Evolutionary conservation across 2,797 vertebrate species (phyloP), one percentile per base, ranked within the genome.

Genomic region (Sylvilagus floridanus): DNA sequence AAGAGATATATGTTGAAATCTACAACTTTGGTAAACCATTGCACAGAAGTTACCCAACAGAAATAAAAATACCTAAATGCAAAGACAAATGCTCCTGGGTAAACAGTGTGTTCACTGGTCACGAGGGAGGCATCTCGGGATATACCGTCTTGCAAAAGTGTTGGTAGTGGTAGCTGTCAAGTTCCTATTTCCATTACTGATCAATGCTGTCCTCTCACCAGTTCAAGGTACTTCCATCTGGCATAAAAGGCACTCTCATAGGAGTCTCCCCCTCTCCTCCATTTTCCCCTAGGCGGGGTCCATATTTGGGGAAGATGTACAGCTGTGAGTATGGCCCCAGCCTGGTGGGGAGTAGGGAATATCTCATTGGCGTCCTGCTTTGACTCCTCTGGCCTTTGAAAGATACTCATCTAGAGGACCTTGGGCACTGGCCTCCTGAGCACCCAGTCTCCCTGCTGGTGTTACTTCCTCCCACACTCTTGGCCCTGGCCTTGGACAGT

Each of bases 11-110:
- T 62, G 84, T 88, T 28, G 9, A 69, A 91, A 68, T 69, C 73
- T 81, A 50, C 30, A 86, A 63, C 9, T 69, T 89, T 73, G 68
- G 52, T 62, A 95, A 88, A 32, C 30, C 52, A 65, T 75, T 88
- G 93, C 82, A 90, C 66, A 84, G 42, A 75, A 88, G 65, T 68
- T 79, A 63, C 69, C 17, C 78, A 88, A 69, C 47, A 73, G 54
- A 66, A 87, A 82, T 72, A 86, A 93, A 86, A 52, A 87, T 32
- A 54, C 14, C 73, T 57, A 9, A 26, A 63, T 62, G 32, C 16
- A 87, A 86, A 71, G 81, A 75, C 10, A 63, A 35, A 75, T 21
- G 76, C 76, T 90, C 62, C 35, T 57, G 47, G 26, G 54, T 76
- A 68, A 79, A 57, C 1, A 11, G n/a, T 86, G 35, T 24, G 17